Evolutionary conservation across 2,888 invertebrate genomes (phyloP), one percentile per base, ranked within the genome.

Genomic region (Eupithecia tripunctaria): DNA sequence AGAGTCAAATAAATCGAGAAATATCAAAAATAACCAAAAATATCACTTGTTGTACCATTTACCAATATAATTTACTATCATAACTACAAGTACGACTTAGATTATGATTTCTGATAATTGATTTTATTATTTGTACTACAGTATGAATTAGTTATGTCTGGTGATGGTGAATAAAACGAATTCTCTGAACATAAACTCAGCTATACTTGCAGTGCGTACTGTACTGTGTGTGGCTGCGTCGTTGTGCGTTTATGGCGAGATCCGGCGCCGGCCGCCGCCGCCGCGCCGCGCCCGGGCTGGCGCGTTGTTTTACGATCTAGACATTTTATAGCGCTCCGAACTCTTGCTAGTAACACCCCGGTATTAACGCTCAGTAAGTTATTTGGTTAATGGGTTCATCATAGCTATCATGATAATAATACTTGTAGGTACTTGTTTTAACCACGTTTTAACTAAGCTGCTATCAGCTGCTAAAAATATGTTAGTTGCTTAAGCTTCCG

Each of bases 301-400:
- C 63, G 32, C 12, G n/a, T 18, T 27, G n/a, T 21, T 75, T 75
- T 67, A 72, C 63, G 74, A 72, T 67, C 68, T 62, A 71, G 67
- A 64, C 64, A 66, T 64, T 74, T 70, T 70, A 75, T 60, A 66
- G 74, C 71, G 51, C n/a, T 36, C 63, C 12, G 36, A 60, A 29
- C 32, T 5, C 12, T 21, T 4, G 21, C 63, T 63, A 36, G 29
- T n/a, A 18, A 60, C 27, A 29, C 29, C 60, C 29, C 60, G 60
- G 15, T 18, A 27, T 29, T 60, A 60, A 8, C 63, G 36, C n/a
- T 18, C 21, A 12, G 4, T 21, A 32, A 32, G n/a, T 32, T 36
- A 62, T 32, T 36, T 32, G n/a, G 62, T n/a, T 62, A 32, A 36
- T 36, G 21, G 36, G 32, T 21, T 29, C n/a, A 36, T 36, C 36